Evolutionary conservation across 35 echinoderm and acorn worm species (phyloP).

Genomic region (Apostichopus californicus): DNA sequence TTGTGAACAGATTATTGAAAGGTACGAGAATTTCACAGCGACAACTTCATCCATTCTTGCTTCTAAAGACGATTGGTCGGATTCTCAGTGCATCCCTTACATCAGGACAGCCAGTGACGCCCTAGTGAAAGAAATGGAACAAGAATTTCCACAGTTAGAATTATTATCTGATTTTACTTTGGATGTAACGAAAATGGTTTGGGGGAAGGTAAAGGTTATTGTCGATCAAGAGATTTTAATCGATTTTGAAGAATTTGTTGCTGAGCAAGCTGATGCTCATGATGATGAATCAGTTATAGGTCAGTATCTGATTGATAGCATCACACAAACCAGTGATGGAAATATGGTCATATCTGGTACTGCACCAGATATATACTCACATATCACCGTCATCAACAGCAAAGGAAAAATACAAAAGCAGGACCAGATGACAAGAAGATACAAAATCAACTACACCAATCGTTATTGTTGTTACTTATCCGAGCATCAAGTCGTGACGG

Average conservation of each 20-base stretch:
- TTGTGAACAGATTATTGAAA: neutral
- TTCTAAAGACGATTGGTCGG: neutral
- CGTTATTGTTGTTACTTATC: neutral
- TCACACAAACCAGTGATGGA: neutral
- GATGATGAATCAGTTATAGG: too few species aligned
- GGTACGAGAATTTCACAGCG: constrained; percentile 7
- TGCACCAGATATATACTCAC: neutral
- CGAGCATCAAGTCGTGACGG: neutral
- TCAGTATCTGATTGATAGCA: neutral
- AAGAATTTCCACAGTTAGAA: constrained; percentile 2
- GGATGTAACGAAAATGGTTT: too few species aligned
- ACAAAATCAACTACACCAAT: neutral
- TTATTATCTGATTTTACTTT: neutral
- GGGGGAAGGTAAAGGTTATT: neutral
- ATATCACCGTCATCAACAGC: neutral
- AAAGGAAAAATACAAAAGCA: neutral
- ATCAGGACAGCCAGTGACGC: neutral
- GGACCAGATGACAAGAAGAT: neutral
- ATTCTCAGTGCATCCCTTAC: neutral
- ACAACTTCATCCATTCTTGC: neutral
- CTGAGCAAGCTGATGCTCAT: neutral
- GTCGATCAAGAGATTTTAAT: neutral
- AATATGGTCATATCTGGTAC: neutral
- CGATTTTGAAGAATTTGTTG: neutral
- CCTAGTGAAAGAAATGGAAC: neutral